phyloP scores from a whole-genome alignment of 92 coral and sea anemone genomes.

The Heteractis magnifica region DNA sequence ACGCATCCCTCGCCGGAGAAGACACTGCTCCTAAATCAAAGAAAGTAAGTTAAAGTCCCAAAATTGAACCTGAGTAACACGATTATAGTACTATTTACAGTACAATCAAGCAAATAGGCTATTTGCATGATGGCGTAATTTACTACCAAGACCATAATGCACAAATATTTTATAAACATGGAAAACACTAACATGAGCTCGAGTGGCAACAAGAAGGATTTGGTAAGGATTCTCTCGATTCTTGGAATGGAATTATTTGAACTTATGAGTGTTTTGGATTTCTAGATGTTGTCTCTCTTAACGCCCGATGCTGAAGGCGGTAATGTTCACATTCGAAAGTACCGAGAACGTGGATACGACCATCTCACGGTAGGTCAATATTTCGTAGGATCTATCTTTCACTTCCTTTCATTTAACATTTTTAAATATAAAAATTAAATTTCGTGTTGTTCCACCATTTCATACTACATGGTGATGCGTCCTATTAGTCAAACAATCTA shows the following conservation, averaged over 20 bases:
- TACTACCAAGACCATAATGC: too few species aligned
- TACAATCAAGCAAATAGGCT: too few species aligned
- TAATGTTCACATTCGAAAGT: slow-evolving; percentile 50
- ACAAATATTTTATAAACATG: too few species aligned
- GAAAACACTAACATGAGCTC: too few species aligned
- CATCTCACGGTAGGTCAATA: slow-evolving; percentile 57
- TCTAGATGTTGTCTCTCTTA: slow-evolving; percentile 48
- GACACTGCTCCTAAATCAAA: not conserved
- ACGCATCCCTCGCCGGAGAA: slow-evolving; percentile 59
- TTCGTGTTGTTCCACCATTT: not conserved
- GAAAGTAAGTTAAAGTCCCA: slow-evolving; percentile 22
- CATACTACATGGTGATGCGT: not conserved
- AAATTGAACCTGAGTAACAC: not conserved
- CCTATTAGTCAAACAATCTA: not conserved
- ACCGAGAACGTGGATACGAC: slow-evolving; percentile 81
- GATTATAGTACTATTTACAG: not conserved
- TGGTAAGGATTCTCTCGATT: not conserved
- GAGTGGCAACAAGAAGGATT: too few species aligned
- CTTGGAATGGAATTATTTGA: not conserved
- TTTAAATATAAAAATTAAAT: too few species aligned
- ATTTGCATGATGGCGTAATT: too few species aligned
- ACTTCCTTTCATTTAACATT: not conserved
- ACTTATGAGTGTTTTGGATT: not conserved
- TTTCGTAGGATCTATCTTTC: not conserved
- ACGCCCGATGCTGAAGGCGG: slow-evolving; percentile 58